Evolutionary conservation across 2,113 vertebrate species (phyloP), one percentile per base, ranked within the genome.

Genomic region (Columbina picui): DNA sequence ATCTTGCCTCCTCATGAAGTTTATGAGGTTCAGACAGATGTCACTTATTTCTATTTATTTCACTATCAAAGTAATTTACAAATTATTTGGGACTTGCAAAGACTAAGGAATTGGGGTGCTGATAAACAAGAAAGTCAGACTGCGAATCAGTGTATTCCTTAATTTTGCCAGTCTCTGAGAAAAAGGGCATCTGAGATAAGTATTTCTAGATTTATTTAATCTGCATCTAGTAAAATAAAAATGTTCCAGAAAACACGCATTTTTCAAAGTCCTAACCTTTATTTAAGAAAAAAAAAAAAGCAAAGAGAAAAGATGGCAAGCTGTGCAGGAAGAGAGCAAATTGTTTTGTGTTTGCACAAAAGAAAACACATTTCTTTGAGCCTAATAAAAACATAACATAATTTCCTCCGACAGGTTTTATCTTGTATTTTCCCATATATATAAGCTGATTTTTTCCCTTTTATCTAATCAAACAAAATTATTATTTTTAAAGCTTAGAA

Each of bases 391-490:
- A 47, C 75, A 83, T 76, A 90, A 63, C 68, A 94, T 78, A 43
- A 95, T 81, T 96, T 96, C 93, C 88, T 94, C 75, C 86, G 47
- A 70, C 94, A 94, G 17, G 71, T 75, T 93, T 97, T 89, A 86
- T 95, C 85, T 95, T 94, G 47, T 14, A 64, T 88, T 95, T 95
- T 94, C 93, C 93, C 85, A 93, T 91, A 91, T 83, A 69, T 63
- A 9, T 56, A 45, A 68, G 75, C 32, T 74, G 52, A 7, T 39
- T 59, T 85, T 82, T 68, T 60, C 7, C 14, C 41, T 80, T 93
- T 94, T 80, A 93, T 80, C 45, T 86, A 94, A 88, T 79, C 8
- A 89, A 89, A 80, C 19, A 10, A 74, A 81, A 81, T 49, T 68
- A 36, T 41, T 87, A 45, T 63, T 76, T 84, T 79, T 82, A 12